These are phyloP conservation scores for Romanogobio albipinnatus DNA, from an alignment of 2,113 vertebrate species.

Conservation along the genomic window DNA sequence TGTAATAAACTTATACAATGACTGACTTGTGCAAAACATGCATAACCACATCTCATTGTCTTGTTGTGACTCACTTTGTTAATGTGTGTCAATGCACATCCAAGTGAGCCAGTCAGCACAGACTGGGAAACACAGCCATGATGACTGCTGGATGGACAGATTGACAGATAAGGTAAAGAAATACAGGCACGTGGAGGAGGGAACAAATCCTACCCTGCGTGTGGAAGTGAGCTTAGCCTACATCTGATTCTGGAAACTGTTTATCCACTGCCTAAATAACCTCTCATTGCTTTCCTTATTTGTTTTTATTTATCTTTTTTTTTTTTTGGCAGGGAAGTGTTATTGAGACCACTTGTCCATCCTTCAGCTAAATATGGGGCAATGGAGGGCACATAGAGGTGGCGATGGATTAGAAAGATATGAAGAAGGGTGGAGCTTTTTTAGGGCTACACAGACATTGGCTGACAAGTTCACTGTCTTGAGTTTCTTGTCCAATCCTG, in stretches of 20 bases:
- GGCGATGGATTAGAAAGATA: conserved; percentile 36
- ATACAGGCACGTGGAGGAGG: conserved; percentile 19
- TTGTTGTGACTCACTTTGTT: conserved; percentile 1
- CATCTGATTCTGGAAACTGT: conserved; percentile 62
- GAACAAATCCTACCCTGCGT: conserved; percentile 11
- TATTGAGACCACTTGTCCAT: conserved; percentile 59
- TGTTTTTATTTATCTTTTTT: conserved; percentile 49
- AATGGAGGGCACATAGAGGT: conserved; percentile 46
- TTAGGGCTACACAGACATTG: conserved; percentile 66
- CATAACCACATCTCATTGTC: not conserved
- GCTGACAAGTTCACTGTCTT: conserved; percentile 53
- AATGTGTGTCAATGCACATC: not conserved
- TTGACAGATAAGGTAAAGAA: conserved; percentile 39
- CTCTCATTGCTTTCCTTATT: conserved; percentile 57
- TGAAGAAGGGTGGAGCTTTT: conserved; percentile 46
- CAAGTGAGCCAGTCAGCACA: not conserved
- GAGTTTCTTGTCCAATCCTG: conserved; percentile 69
- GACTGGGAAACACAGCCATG: not conserved
- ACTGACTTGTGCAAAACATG: not conserved
- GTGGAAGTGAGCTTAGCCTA: conserved; percentile 5
- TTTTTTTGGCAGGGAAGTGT: conserved; percentile 60
- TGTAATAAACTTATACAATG: not conserved
- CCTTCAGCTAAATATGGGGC: conserved; percentile 75
- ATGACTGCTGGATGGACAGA: not conserved
- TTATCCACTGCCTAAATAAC: conserved; percentile 74